phyloP scores from a whole-genome alignment of 2,888 invertebrate species.

The Andrena haemorrhoa region DNA sequence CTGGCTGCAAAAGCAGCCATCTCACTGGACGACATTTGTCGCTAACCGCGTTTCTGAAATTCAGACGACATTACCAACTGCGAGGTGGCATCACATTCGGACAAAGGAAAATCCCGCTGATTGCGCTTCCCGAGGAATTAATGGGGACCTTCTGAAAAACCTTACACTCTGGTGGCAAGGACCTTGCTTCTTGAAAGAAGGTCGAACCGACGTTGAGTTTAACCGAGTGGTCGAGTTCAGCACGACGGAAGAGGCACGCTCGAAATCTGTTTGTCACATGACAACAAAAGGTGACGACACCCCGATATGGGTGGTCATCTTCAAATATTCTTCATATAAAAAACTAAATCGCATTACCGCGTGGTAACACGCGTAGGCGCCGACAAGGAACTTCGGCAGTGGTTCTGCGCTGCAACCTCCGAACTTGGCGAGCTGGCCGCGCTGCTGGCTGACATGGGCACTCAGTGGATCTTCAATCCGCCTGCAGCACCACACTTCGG shows the following conservation, averaged over 20 bases:
- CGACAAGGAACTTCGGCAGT: no score
- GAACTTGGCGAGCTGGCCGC: not conserved
- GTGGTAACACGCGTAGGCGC: not conserved
- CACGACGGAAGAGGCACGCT: not conserved
- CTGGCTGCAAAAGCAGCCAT: not conserved
- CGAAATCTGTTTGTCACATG: not conserved
- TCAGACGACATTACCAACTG: not conserved
- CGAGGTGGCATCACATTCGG: constrained; percentile 2
- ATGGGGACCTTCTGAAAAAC: not conserved
- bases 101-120: constrained; percentile 12
- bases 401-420: no score
- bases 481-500: not conserved
- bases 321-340: not conserved
- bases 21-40: constrained; percentile 9
- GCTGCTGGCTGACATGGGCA: not conserved
- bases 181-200: not conserved
- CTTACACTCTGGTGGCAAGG: not conserved
- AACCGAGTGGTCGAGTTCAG: not conserved
- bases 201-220: not conserved
- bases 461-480: not conserved
- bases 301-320: not conserved
- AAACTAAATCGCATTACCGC: not conserved
- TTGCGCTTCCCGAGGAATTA: not conserved
- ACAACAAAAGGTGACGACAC: not conserved
- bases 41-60: constrained; percentile 10